Conservation (phyloP, 1,140 invertebrate genomes). For the Pygmarrhopalites habei region DNA sequence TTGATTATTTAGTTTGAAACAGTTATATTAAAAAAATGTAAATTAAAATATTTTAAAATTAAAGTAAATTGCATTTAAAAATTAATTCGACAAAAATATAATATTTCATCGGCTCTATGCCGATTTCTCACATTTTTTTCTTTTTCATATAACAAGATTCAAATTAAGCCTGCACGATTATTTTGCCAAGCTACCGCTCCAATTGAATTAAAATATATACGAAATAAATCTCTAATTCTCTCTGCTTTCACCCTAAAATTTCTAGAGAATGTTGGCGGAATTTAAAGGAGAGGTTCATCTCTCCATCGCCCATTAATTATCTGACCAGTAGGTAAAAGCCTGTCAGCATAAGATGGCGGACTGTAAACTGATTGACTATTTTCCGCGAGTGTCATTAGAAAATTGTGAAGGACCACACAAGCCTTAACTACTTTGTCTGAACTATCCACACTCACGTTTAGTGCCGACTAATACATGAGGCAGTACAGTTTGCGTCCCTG, state of each 20-base stretch:
- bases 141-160: too few relatives aligned
- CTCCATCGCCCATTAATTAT: too few relatives aligned
- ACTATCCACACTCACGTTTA: not conserved
- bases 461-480: not conserved
- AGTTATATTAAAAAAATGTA: too few relatives aligned
- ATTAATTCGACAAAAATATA: too few relatives aligned
- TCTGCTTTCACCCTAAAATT: not conserved
- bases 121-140: too few relatives aligned
- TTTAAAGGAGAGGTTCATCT: too few relatives aligned
- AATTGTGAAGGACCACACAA: conserved; percentile 7
- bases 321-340: too few relatives aligned
- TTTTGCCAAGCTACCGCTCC: not conserved
- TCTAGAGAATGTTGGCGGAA: not conserved
- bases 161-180: not conserved
- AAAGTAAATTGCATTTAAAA: too few relatives aligned
- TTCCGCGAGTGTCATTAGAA: not conserved
- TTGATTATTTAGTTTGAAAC: too few relatives aligned
- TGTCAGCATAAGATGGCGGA: not conserved
- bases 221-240: not conserved
- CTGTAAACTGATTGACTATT: not conserved
- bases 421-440: conserved; percentile 2
- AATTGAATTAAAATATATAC: not conserved
- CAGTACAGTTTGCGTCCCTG: not conserved
- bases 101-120: too few relatives aligned
- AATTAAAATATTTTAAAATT: too few relatives aligned